phyloP scores from a whole-genome alignment of 2,113 vertebrate species.

The Natator depressus region DNA sequence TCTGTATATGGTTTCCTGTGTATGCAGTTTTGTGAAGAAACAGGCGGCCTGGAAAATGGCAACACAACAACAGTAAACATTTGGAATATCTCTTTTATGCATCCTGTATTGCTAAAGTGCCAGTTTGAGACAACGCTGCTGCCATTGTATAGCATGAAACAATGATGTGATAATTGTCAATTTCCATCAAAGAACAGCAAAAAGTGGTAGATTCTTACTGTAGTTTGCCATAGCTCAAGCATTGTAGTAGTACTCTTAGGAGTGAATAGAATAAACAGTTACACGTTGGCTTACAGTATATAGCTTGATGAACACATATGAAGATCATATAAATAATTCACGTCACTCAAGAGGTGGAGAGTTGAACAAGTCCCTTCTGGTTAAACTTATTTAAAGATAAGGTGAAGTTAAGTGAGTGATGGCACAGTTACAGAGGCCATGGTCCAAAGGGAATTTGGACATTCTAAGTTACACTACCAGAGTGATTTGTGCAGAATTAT shows the following conservation, averaged over 20 bases:
- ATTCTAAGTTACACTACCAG: slow-evolving; percentile 81
- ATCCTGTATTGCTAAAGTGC: not conserved
- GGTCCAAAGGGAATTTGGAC: slow-evolving; percentile 89
- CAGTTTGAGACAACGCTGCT: slow-evolving; percentile 1
- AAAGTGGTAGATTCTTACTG: slow-evolving; percentile 51
- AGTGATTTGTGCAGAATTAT: slow-evolving; percentile 86
- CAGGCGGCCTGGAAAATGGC: slow-evolving; percentile 24
- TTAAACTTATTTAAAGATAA: slow-evolving; percentile 92
- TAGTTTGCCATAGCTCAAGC: slow-evolving; percentile 63
- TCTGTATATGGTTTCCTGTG: not conserved
- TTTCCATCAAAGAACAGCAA: slow-evolving; percentile 52
- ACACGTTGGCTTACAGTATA: slow-evolving; percentile 77
- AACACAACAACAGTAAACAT: not conserved
- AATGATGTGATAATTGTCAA: not conserved
- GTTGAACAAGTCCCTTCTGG: slow-evolving; percentile 91
- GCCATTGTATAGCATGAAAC: slow-evolving; percentile 55
- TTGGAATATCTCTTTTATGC: not conserved
- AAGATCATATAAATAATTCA: slow-evolving; percentile 96
- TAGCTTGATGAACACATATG: slow-evolving; percentile 85
- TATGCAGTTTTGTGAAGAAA: not conserved
- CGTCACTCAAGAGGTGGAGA: slow-evolving; percentile 84
- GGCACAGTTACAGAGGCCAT: slow-evolving; percentile 80
- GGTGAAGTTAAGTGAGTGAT: slow-evolving; percentile 87
- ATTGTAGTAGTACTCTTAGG: slow-evolving; percentile 63
- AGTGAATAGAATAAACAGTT: slow-evolving; percentile 76